Evolutionary conservation across 1,140 invertebrate genomes (phyloP).

Genomic region (Pachypeltis micranthus): DNA sequence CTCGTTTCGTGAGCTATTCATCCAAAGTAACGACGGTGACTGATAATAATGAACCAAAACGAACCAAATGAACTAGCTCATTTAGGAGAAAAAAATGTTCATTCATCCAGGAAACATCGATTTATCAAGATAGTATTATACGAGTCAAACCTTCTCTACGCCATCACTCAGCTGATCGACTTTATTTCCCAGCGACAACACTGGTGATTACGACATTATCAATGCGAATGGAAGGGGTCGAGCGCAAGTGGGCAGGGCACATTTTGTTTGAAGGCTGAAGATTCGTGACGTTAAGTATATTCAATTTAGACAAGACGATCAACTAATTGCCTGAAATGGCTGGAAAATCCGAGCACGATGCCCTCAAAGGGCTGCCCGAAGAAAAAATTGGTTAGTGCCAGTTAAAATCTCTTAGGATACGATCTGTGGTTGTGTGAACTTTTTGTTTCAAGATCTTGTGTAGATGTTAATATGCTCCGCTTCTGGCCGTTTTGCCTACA

Average conservation of each 20-base stretch:
- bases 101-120: too few relatives aligned
- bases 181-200: too few relatives aligned
- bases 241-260: conserved; percentile 9
- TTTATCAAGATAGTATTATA: too few relatives aligned
- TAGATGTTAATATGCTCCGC: background rate
- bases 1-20: too few relatives aligned
- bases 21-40: too few relatives aligned
- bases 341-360: background rate
- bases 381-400: conserved; percentile 1
- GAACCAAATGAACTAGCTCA: too few relatives aligned
- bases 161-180: too few relatives aligned
- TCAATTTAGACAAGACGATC: background rate
- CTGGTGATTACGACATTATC: too few relatives aligned
- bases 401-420: background rate
- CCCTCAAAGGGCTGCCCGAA: conserved; percentile 11
- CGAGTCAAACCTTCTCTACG: too few relatives aligned
- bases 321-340: background rate
- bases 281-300: background rate
- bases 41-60: too few relatives aligned
- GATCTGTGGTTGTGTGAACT: background rate
- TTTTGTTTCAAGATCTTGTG: background rate
- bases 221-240: too few relatives aligned
- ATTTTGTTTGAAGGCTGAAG: background rate
- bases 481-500: background rate
- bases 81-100: too few relatives aligned